phyloP scores from a whole-genome alignment of 2,888 invertebrate genomes.

The Drosophila phalerata region DNA sequence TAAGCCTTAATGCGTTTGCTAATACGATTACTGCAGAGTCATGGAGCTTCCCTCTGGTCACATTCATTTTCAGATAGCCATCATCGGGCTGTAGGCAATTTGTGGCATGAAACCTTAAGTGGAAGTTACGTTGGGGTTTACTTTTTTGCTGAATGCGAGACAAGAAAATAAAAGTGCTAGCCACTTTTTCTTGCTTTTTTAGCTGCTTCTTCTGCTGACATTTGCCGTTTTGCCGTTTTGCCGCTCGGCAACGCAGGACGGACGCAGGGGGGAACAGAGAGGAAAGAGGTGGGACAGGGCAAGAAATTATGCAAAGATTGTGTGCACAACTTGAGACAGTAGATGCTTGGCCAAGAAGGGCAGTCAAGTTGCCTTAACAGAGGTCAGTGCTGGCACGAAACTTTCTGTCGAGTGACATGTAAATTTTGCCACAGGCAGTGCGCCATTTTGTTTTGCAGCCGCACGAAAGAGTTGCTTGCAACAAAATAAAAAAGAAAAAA shows the following conservation, averaged over 20 bases:
- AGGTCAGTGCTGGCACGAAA: slow-evolving; percentile 49
- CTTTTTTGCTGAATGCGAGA: slow-evolving; percentile 21
- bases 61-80: slow-evolving; percentile 53
- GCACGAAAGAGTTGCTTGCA: slow-evolving; percentile 60
- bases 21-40: slow-evolving; percentile 46
- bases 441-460: slow-evolving; percentile 59
- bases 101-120: slow-evolving; percentile 33
- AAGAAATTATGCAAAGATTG: slow-evolving; percentile 77
- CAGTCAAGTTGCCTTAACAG: slow-evolving; percentile 56
- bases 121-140: slow-evolving; percentile 24
- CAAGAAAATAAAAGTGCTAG: slow-evolving; percentile 33
- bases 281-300: neutral
- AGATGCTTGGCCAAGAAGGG: slow-evolving; percentile 31
- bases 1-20: slow-evolving; percentile 45
- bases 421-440: slow-evolving; percentile 76
- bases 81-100: slow-evolving; percentile 50
- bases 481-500: slow-evolving; percentile 1
- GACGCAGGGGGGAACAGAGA: neutral
- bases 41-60: slow-evolving; percentile 1
- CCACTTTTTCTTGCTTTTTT: slow-evolving; percentile 40
- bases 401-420: slow-evolving; percentile 78
- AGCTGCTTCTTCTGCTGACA: slow-evolving; percentile 61
- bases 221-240: slow-evolving; percentile 56
- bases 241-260: slow-evolving; percentile 37
- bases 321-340: slow-evolving; percentile 66